A percentile compares a stretch with the other conserved stretches of the same genome.
Evolutionary conservation across 2,113 vertebrate genomes (phyloP).

Genomic region (Meriones unguiculatus): DNA sequence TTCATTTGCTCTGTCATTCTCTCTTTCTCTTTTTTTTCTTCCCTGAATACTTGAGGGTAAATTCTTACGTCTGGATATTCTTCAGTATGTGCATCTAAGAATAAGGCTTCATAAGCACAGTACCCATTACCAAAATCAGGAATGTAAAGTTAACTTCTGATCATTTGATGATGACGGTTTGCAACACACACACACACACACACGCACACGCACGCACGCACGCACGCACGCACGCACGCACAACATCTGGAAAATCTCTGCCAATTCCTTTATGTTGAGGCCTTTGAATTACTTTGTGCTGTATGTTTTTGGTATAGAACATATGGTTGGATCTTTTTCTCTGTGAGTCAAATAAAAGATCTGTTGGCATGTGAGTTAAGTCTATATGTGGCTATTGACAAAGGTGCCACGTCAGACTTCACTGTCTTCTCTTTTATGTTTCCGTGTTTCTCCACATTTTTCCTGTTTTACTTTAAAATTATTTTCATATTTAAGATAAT

Average conservation of each 20-base stretch:
- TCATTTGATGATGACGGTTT: background rate
- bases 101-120: conserved; percentile 16
- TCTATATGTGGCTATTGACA: background rate
- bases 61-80: background rate
- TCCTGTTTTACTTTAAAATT: background rate
- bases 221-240: background rate
- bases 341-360: conserved; percentile 1
- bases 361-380: conserved; percentile 31
- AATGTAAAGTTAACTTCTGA: conserved; percentile 21
- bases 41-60: background rate
- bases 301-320: background rate
- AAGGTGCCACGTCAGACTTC: background rate
- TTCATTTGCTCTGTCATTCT: background rate
- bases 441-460: background rate
- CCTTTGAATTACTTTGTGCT: conserved; percentile 42
- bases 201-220: background rate
- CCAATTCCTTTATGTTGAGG: conserved; percentile 9
- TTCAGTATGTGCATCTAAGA: background rate
- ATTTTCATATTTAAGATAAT: conserved; percentile 26
- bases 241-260: conserved; percentile 21
- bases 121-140: background rate
- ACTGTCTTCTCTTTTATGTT: background rate
- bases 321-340: background rate
- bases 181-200: background rate
- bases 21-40: background rate